phyloP scores from a whole-genome alignment of 2,113 vertebrate genomes.

The Macaca nemestrina region DNA sequence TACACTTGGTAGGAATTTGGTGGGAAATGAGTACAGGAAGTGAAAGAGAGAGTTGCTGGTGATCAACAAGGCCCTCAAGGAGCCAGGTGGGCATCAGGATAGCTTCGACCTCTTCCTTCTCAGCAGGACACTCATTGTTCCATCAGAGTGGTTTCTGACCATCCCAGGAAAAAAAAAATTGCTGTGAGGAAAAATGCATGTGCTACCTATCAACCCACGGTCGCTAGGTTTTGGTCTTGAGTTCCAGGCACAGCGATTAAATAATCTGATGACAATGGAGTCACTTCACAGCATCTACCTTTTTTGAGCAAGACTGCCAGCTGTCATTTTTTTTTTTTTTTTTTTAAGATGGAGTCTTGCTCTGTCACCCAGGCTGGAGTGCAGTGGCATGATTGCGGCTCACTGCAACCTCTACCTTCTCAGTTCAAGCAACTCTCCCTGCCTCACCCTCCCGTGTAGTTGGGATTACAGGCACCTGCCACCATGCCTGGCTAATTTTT shows the following conservation, averaged over 20 bases:
- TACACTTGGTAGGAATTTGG: fast-evolving
- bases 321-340: background rate
- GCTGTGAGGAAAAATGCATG: fast-evolving
- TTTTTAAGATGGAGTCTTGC: too few species aligned
- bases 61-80: background rate
- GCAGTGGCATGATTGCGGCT: too few species aligned
- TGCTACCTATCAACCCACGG: background rate
- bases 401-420: too few species aligned
- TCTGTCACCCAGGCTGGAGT: too few species aligned
- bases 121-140: background rate
- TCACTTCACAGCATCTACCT: background rate
- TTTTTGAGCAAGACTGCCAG: background rate
- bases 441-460: too few species aligned
- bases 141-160: too few species aligned
- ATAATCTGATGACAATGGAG: too few species aligned
- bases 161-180: too few species aligned
- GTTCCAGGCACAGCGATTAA: background rate
- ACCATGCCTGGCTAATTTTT: too few species aligned
- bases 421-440: too few species aligned
- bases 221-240: background rate
- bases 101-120: background rate
- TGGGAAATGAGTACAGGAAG: background rate
- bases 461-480: too few species aligned
- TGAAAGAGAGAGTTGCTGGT: too few species aligned
- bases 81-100: background rate